Conservation (phyloP, 2,888 invertebrate genomes). For the Xylota segnis region DNA sequence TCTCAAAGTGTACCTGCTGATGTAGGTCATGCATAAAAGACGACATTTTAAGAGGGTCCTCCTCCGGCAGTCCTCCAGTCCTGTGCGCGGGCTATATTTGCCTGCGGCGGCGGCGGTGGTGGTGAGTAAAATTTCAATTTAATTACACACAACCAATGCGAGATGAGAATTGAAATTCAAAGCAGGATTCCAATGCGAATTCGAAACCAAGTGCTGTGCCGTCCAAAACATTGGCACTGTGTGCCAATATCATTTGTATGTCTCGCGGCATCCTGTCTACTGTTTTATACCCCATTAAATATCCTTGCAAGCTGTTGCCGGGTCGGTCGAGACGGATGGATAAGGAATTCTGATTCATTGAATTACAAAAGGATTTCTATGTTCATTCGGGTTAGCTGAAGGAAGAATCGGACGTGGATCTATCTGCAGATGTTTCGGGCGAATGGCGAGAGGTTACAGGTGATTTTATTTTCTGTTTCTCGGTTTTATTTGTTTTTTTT, state of each 20-base stretch:
- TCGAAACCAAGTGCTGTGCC: not conserved
- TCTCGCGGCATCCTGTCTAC: not conserved
- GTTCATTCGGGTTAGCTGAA: conserved; percentile 4
- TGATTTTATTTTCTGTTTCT: conserved; percentile 32
- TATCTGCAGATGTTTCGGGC: not conserved
- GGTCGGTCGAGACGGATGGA: not conserved
- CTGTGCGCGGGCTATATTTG: not conserved
- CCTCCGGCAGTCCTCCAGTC: not conserved
- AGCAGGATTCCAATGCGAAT: conserved; percentile 3
- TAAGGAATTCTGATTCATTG: conserved; percentile 47
- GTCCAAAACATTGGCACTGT: conserved; percentile 9
- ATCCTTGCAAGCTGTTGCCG: conserved; percentile 33
- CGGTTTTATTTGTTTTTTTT: conserved; percentile 2
- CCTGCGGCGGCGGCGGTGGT: not conserved
- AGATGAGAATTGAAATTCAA: conserved; percentile 32
- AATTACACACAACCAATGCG: conserved; percentile 6
- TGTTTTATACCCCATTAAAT: conserved; percentile 33
- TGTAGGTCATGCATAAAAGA: conserved; percentile 58
- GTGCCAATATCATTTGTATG: not conserved
- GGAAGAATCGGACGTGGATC: not conserved
- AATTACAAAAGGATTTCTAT: conserved; percentile 54
- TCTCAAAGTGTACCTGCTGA: not conserved
- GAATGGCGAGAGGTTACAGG: conserved; percentile 50
- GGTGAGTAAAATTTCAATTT: conserved; percentile 32
- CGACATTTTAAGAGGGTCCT: conserved; percentile 45